Evolutionary conservation across 2,797 vertebrate species (phyloP), one percentile per base, ranked within the genome.

Genomic region (Karalla daura): DNA sequence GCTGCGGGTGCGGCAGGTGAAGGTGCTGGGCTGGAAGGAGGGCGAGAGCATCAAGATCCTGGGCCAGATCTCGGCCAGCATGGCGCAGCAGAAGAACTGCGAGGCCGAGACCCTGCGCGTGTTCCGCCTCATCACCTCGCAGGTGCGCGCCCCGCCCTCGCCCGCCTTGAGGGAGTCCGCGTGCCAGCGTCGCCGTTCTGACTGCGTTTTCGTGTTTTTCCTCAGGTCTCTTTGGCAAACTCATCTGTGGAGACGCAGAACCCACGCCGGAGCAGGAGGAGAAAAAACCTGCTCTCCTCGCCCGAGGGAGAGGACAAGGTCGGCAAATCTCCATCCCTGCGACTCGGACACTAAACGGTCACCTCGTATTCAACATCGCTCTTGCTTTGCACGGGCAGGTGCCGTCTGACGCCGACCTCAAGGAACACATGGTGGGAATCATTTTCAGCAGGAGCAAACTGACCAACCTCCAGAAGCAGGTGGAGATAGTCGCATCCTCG

Each of bases 231-330:
- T 99, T 99, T 92, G 98, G 98, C 68, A 99, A 99, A 86, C 94
- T 99, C 28, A 99, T 99, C 72, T 98, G 96, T 1, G 98, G 98
- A 63, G 98, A 99, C 90, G 97, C 98, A 61, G 98, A 99, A 62
- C 98, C 98, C 4, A 99, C 98, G 14, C 98, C 98, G 54, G 98
- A 99, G 64, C 98, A 98, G 91, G 98, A 99, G 86, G 98, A 99
- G 89, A 99, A 99, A n/a, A 83, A 96, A 96, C 28, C 84, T 99
- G 21, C 85, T 99, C 37, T 99, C 98, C 35, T 99, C 98, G 44
- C 98, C 98, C 13, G 98, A 99, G 91, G 98, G 98, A 93, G 98
- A 99, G 90, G 98, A 99, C 94, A 99, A 99, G 96, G 98, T 99
- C 58, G 1, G 56, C 7, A 1, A 54, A 13, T 11, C 18, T 5